These are phyloP conservation scores for Apodemia mormo DNA, from an alignment of 2,888 invertebrate genomes.

Conservation along the genomic window DNA sequence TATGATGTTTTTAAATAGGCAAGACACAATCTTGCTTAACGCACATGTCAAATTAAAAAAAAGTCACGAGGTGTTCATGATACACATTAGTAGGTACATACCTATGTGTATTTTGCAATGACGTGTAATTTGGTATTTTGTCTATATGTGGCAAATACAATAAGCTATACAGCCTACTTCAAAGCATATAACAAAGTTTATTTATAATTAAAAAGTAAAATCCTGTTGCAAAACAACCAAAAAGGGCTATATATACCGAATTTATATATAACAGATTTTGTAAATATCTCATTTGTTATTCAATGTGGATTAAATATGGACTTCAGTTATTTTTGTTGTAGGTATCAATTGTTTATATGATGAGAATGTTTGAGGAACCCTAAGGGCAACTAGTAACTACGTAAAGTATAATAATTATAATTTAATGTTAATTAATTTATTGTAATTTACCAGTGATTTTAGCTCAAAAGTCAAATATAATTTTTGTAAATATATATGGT, in stretches of 20 bases:
- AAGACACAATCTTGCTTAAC: too few species aligned
- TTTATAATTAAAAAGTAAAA: not conserved
- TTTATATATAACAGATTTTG: not conserved
- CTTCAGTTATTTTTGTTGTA: not conserved
- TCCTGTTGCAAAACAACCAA: not conserved
- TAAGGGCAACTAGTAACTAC: constrained; percentile 4
- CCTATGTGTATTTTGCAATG: too few species aligned
- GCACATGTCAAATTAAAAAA: too few species aligned
- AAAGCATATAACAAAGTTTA: too few species aligned
- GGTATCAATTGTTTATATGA: not conserved
- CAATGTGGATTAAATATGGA: not conserved
- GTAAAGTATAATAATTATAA: not conserved
- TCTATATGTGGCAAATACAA: too few species aligned
- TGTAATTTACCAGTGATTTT: constrained; percentile 18
- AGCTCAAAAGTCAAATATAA: constrained; percentile 16
- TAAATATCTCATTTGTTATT: not conserved
- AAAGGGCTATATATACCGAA: not conserved
- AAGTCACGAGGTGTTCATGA: too few species aligned
- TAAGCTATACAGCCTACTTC: too few species aligned
- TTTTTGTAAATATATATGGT: constrained; percentile 16
- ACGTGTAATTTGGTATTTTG: too few species aligned
- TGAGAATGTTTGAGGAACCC: not conserved
- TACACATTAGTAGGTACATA: too few species aligned
- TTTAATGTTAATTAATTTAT: constrained; percentile 14
- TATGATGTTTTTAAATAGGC: too few species aligned